Percentiles rank a stretch among this genome's conserved stretches.
These are phyloP conservation scores for Acrossocheilus fasciatus DNA, from an alignment of 2,797 vertebrate genomes.

Conservation along the genomic window DNA sequence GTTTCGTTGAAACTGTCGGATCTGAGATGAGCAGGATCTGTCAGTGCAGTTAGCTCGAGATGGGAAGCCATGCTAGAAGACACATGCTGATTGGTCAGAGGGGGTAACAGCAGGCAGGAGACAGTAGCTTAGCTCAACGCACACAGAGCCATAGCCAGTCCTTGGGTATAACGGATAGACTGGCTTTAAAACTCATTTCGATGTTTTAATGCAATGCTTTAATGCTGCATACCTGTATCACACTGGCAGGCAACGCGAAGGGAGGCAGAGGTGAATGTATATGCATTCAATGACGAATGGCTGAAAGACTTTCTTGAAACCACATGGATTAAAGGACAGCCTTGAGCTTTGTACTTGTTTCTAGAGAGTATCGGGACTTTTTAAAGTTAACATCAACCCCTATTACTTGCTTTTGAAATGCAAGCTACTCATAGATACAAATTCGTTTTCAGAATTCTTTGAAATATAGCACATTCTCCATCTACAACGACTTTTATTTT, in stretches of 20 bases:
- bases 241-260: slow-evolving; percentile 24
- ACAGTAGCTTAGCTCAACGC: slow-evolving; percentile 45
- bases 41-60: slow-evolving; percentile 43
- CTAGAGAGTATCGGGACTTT: background rate
- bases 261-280: slow-evolving; percentile 34
- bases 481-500: background rate
- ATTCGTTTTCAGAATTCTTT: background rate
- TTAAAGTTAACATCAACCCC: background rate
- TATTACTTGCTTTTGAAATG: background rate
- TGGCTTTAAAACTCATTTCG: slow-evolving; percentile 27
- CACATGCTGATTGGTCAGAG: slow-evolving; percentile 56
- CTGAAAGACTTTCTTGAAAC: slow-evolving; percentile 7
- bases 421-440: background rate
- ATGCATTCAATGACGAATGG: slow-evolving; percentile 29
- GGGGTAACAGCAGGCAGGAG: slow-evolving; percentile 54
- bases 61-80: slow-evolving; percentile 59
- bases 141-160: slow-evolving; percentile 11
- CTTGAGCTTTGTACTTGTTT: background rate
- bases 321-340: background rate
- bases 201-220: slow-evolving; percentile 34
- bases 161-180: background rate
- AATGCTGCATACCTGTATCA: slow-evolving; percentile 26
- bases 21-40: slow-evolving; percentile 36
- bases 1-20: slow-evolving; percentile 44
- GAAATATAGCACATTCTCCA: background rate